Evolutionary conservation across 1,140 invertebrate species (phyloP), one percentile per base, ranked within the genome.

Genomic region (Pachyrhynchus sulphureomaculatus): DNA sequence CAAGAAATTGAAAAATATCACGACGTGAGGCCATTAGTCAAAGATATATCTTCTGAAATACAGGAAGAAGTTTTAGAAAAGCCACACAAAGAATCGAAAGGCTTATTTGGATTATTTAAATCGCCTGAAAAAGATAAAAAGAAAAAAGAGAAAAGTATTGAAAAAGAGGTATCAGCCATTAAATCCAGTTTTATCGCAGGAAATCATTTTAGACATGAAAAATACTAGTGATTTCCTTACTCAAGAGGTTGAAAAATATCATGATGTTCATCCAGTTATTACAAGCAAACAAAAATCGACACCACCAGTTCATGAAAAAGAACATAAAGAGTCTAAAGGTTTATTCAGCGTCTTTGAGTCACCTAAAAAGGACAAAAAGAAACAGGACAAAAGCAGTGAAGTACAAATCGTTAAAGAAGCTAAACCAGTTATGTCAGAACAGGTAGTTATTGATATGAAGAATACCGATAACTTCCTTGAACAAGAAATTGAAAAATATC

Each of bases 231-330:
- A 42, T 21, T 69, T 71, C 42, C 51, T 70, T 10, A 44, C 63
- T 36, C 42, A 54, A 34, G 69, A 71, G 62, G 48, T 71, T 26
- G 33, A 51, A 32, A 58, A 60, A 12, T 68, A 66, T 41, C 53
- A 70, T 44, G 66, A 66, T 44, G 64, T 62, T 2, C 21, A 18
- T 42, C 2, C 9, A 18, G 2, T 18, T 1, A 20, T 42, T 21
- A n/a, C n/a, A n/a, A n/a, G n/a, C n/a, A 18, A 12, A 12, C 15
- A 2, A 2, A 42, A 15, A 37, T 20, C 18, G 0, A 3, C 15
- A 9, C 9, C 17, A n/a, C 4, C 39, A 41, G 17, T 29, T n/a
- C 23, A 34, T 18, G 53, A 64, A 41, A 64, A 58, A 24, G 23
- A 42, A 29, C 1, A 29, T 29, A 29, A 29, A 6, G 26, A 29